phyloP scores from a whole-genome alignment of 2,113 vertebrate genomes.

The Gallinago media region DNA sequence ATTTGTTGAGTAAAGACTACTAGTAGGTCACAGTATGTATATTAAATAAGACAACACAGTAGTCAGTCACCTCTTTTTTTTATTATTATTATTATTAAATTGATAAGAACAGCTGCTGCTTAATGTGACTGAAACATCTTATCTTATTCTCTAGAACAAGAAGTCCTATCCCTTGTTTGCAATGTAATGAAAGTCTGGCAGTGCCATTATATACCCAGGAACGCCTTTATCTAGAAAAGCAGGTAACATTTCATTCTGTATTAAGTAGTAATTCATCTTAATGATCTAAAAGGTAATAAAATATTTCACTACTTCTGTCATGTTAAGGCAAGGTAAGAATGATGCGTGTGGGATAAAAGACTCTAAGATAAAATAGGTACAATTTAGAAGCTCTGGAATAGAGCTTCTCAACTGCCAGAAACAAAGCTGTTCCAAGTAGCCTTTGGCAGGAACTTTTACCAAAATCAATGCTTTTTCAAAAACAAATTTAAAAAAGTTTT shows the following conservation, averaged over 20 bases:
- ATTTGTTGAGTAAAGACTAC: not conserved
- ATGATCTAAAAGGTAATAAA: not conserved
- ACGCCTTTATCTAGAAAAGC: not conserved
- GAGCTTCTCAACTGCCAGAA: not conserved
- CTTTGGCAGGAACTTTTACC: not conserved
- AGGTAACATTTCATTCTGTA: not conserved
- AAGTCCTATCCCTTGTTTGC: not conserved
- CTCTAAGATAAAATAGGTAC: not conserved
- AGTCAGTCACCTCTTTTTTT: not conserved
- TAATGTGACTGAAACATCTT: slow-evolving; percentile 1
- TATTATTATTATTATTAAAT: not conserved
- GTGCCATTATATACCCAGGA: not conserved
- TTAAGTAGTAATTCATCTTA: not conserved
- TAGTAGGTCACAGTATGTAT: not conserved
- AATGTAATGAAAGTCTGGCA: not conserved
- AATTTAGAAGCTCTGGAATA: not conserved
- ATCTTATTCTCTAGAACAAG: not conserved
- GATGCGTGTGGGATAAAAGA: not conserved
- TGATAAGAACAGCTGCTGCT: not conserved
- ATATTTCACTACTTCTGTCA: not conserved
- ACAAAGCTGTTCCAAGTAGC: not conserved
- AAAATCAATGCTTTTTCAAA: not conserved
- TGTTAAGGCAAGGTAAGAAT: not conserved
- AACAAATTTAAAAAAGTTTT: not conserved
- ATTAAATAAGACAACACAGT: not conserved